Base-by-base conservation (phyloP, 2,888 invertebrate species). In the Lomographa bimaculata region DNA sequence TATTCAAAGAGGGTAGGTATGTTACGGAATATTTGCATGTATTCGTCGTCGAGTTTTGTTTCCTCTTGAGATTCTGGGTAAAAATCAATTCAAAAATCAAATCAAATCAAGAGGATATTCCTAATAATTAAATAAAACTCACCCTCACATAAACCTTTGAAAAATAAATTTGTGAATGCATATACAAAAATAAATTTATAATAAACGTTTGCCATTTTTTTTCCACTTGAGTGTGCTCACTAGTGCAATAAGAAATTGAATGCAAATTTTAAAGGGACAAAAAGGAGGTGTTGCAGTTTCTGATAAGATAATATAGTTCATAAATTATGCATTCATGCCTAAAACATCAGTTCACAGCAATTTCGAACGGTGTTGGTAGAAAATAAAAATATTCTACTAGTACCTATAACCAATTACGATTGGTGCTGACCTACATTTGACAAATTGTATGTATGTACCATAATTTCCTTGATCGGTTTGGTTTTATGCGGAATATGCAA, bases 1-100 rank as follows among this genome's bases (percentile, higher is more conserved):
- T 75, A 71, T 47, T 79, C 72, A 33, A 79, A 75, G 0, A 80
- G 16, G 5, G 57, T 43, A n/a, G 82, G 80, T 19, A 81, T 60
- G 7, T 59, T 71, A 46, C 50, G 55, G 28, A 79, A 77, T 46
- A 77, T 60, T 43, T 68, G 58, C n/a, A 48, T 32, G 33, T 72
- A 76, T 40, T 70, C 64, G 23, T 63, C 57, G 10, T 45, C 52
- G 3, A 51, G 37, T 2, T 48, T 40, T 0, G 34, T 3, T 20
- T 50, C 50, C 33, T 55, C 47, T 1, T 19, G 44, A 7, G 47
- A 10, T 21, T 58, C 71, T 64, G 48, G 10, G 1, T 54, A 38
- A 5, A 21, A 21, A 3, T 18, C 19, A 9, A 11, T 26, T 30
- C 5, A 2, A 21, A 5, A 25, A 14, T 3, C 4, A 14, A 14